phyloP scores from a whole-genome alignment of 2,797 vertebrate genomes.

The Coracias cyanogaster region DNA sequence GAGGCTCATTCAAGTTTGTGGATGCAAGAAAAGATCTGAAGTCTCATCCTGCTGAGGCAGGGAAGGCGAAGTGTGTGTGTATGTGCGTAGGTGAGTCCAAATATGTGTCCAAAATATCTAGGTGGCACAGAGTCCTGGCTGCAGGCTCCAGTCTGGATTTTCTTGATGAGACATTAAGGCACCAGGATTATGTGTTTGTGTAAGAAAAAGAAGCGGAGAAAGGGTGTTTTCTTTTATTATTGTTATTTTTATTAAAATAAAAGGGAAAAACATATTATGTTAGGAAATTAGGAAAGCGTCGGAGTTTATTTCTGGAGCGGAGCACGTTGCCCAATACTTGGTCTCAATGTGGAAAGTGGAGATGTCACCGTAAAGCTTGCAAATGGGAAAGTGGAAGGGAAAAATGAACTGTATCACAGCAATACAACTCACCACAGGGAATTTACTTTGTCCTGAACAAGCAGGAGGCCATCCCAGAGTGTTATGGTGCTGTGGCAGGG shows the following conservation, averaged over 20 bases:
- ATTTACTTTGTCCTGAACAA: background rate
- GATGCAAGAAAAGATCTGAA: background rate
- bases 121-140: conserved; percentile 65
- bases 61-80: background rate
- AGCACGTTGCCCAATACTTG: background rate
- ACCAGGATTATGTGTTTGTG: conserved; percentile 54
- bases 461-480: background rate
- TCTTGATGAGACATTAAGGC: conserved; percentile 67
- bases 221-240: conserved; percentile 43
- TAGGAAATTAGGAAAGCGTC: conserved; percentile 53
- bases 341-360: background rate
- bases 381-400: background rate
- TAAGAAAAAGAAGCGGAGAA: background rate
- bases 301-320: conserved; percentile 54
- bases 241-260: conserved; percentile 54
- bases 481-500: background rate
- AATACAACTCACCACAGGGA: background rate
- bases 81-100: conserved; percentile 2
- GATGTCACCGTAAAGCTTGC: background rate
- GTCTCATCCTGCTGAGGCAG: background rate
- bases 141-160: conserved; percentile 37
- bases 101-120: conserved; percentile 43
- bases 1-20: background rate
- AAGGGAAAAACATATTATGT: conserved; percentile 46
- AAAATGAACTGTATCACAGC: background rate